Evolutionary conservation across 30 jellyfish, hydroid and myxozoan species (phyloP), one percentile per base, ranked within the genome.

Genomic region (Turritopsis dohrnii): DNA sequence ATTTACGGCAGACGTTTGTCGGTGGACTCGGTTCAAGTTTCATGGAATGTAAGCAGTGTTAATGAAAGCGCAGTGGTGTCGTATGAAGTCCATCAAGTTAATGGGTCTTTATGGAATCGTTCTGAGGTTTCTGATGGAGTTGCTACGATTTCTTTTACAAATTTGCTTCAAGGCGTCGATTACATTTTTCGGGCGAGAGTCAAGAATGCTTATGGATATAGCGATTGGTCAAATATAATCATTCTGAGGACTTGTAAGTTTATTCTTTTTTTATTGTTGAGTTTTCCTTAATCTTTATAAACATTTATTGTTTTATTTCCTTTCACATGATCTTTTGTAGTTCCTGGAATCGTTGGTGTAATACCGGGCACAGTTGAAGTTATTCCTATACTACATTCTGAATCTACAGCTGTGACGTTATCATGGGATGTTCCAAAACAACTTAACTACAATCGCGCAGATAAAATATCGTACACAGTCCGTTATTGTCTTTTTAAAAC

Each of bases 401-500:
- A 77, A 30, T 1, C 19, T 19, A 16, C 85, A 23, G 28, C 85
- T 26, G 16, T 77, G 7, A 77, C 28, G 1, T 30, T 77, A 21
- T 24, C 72, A 13, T 77, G 85, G 85, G 21, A 19, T 0, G 13
- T 66, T 1, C 85, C 85, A n/a, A 26, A 19, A 7, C 66, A 13
- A 5, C 72, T 24, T 21, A 30, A 23, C 1, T 30, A 60, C 28
- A n/a, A 77, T 52, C 29, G 53, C 27, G 85, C 28, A 4, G 5
- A 0, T 21, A 77, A 30, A 20, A 19, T 77, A 1, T 29, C 29
- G 16, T 77, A 77, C 18, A 18, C 71, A 0, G 71, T 30, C 8
- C 52, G 52, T 26, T 77, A 77, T 52, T 77, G 85, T 20, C 52
- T 29, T 21, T 18, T 77, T 7, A 52, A 52, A 1, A 25, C 85